Evolutionary conservation across 2,113 vertebrate genomes (phyloP), one percentile per base, ranked within the genome.

Genomic region (Psittacara wagleri): DNA sequence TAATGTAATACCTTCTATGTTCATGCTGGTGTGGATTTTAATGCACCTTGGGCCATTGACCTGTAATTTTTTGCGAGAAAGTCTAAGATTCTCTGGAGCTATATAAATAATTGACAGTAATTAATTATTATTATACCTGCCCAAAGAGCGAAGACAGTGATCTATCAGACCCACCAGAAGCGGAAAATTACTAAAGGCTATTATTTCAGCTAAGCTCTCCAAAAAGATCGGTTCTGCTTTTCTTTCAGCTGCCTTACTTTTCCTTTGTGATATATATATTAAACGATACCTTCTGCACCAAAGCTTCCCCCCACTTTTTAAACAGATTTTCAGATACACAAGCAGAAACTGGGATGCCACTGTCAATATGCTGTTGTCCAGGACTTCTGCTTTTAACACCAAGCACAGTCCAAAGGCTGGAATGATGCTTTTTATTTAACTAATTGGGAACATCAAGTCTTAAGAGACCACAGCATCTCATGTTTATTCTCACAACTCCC

Each of bases 61-160:
- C 44, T 70, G 11, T 55, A 91, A 82, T 85, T 90, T 83, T 83
- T 67, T 93, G 27, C 31, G 75, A 69, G 62, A 86, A 92, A 85
- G 31, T 35, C 33, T 79, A 35, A 19, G 51, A 39, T 90, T 95
- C 39, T 93, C 62, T 86, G 49, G 52, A 89, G 46, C 5, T 82
- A 7, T 52, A 91, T 74, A 91, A 93, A 90, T 85, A 95, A 94
- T 80, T 94, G 69, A 80, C 66, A 80, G 51, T 29, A 96, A 94
- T 82, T 95, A 93, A 94, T 77, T 90, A 93, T 75, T 84, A 74
- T 83, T 95, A 88, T 27, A 91, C 43, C 48, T 86, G 62, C 22
- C 23, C 43, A 61, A 95, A 93, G 95, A 74, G 10, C 41, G 37
- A 93, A 85, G 54, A 83, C 24, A 13, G 33, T 91, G 81, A 92